Base-by-base conservation (phyloP, 2,797 vertebrate species). In the Scarus forsteni region DNA sequence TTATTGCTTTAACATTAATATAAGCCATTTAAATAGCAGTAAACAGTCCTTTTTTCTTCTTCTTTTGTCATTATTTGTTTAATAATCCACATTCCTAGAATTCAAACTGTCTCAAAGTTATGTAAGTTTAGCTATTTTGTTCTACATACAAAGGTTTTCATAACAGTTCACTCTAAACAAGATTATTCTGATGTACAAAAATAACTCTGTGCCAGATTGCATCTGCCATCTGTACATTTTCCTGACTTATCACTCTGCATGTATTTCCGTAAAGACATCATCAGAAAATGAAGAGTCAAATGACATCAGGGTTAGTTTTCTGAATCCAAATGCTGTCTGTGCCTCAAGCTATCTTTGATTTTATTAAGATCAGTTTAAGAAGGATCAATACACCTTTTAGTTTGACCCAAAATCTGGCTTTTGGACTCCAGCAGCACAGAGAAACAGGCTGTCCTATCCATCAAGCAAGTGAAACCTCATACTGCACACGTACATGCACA, bases 401-500 rank as follows among this genome's bases (percentile, higher is more conserved):
- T 27, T 27, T 27, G 27, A 27, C 27, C 27, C 27, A 27, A 27
- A 27, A 2, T 27, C 27, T 4, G 2, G 42, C 42, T 13, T 13
- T 43, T 13, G 42, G 42, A 13, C 11, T 43, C 9, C 16, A 16
- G 45, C 45, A 12, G 46, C 49, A 27, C 27, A 49, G 14, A 66
- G 27, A 54, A 39, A 35, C 66, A 64, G 67, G 70, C n/a, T 46
- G 51, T 34, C 57, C 42, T 64, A 44, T 34, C 54, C 34, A 52
- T 43, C 42, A 12, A 52, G 59, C 16, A 51, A 16, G 45, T 60
- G 12, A 36, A 40, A 64, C 61, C 34, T 16, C 44, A 44, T 7
- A 35, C 50, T 34, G 38, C 38, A 39, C 9, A 38, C 36, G 36
- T 34, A 52, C 27, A 34, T 50, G 6, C 13, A 52, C 39, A 62